Evolutionary conservation across 2,888 invertebrate species (phyloP).

Genomic region (Ennomos quercinarius): DNA sequence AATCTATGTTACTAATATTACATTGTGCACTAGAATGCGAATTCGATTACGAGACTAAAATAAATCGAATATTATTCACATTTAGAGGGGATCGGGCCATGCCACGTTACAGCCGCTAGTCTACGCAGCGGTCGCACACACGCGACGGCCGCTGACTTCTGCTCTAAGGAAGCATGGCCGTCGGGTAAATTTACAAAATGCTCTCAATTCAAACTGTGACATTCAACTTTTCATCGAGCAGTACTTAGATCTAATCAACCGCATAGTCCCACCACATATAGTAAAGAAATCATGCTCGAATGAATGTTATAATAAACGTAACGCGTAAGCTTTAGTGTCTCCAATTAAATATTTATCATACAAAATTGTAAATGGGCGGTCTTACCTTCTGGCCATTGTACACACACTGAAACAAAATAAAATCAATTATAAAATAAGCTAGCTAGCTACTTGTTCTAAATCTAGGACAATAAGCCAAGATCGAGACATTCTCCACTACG

Average conservation of each 20-base stretch:
- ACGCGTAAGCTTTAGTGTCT: conserved; percentile 73
- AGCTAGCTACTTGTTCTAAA: conserved; percentile 40
- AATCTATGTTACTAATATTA: conserved; percentile 59
- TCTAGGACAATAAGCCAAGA: conserved; percentile 70
- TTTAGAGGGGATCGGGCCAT: conserved; percentile 63
- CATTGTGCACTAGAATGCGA: conserved; percentile 64
- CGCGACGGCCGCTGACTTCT: conserved; percentile 42
- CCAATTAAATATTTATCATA: conserved; percentile 55
- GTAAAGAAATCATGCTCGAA: conserved; percentile 78
- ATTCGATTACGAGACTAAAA: conserved; percentile 53
- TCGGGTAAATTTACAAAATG: conserved; percentile 61
- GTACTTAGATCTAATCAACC: conserved; percentile 67
- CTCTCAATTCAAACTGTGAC: conserved; percentile 65
- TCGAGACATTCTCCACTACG: conserved; percentile 79
- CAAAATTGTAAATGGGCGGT: conserved; percentile 45
- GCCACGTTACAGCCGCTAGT: conserved; percentile 60
- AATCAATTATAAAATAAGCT: conserved; percentile 34
- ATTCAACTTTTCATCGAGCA: conserved; percentile 70
- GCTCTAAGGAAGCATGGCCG: conserved; percentile 73
- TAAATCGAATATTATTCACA: conserved; percentile 60
- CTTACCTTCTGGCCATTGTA: conserved; percentile 96
- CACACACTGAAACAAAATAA: conserved; percentile 92
- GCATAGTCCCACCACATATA: conserved; percentile 75
- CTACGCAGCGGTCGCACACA: conserved; percentile 41
- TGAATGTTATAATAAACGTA: conserved; percentile 77